These are phyloP conservation scores for Drosophila colorata DNA, from an alignment of 2,888 invertebrate genomes.

Conservation along the genomic window DNA sequence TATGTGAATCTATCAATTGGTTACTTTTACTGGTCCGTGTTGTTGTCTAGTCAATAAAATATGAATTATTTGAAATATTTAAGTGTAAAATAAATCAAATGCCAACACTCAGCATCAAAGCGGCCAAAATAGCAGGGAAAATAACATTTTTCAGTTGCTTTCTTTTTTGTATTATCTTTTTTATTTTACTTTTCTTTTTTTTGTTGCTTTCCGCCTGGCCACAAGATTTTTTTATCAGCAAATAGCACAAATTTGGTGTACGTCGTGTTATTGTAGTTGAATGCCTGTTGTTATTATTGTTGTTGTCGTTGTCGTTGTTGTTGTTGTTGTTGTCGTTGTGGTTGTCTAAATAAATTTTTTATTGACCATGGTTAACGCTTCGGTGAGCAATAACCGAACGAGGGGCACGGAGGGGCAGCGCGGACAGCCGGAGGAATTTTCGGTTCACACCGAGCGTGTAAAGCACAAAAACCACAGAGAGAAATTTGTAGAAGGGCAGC, in stretches of 20 bases:
- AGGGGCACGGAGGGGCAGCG: constrained; percentile 20
- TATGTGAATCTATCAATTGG: constrained; percentile 32
- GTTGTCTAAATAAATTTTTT: constrained; percentile 80
- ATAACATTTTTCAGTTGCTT: constrained; percentile 38
- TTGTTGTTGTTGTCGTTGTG: constrained; percentile 54
- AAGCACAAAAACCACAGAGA: constrained; percentile 67
- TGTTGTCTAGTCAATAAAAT: constrained; percentile 70
- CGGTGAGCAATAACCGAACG: constrained; percentile 69
- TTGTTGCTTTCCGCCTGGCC: constrained; percentile 26
- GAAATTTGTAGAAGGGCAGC: constrained; percentile 25
- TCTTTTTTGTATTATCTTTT: constrained; percentile 6
- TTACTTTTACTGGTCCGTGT: constrained; percentile 13
- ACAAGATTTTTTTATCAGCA: constrained; percentile 64
- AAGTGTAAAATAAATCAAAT: constrained; percentile 69
- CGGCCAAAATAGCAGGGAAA: constrained; percentile 21
- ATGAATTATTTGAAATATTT: constrained; percentile 76
- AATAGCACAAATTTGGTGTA: constrained; percentile 57
- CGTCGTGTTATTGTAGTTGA: constrained; percentile 53
- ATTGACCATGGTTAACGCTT: constrained; percentile 81
- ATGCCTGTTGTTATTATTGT: constrained; percentile 22
- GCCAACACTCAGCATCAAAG: constrained; percentile 65
- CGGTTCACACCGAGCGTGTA: constrained; percentile 35
- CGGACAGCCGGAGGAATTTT: not conserved
- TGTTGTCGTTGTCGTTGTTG: constrained; percentile 12
- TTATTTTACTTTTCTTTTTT: constrained; percentile 5